Conservation (phyloP, 1,140 invertebrate species). For the Polypedilum pembai region DNA sequence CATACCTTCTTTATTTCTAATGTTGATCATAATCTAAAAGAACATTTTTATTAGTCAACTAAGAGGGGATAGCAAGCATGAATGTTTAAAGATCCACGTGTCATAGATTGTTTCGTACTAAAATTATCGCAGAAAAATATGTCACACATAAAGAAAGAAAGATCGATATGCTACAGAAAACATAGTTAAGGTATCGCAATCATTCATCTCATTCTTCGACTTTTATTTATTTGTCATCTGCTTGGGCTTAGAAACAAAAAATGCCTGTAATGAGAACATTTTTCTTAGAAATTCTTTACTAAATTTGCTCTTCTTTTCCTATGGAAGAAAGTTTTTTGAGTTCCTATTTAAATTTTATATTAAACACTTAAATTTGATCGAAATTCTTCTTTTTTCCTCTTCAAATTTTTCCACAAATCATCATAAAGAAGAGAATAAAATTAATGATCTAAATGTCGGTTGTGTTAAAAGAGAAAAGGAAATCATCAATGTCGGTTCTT, state of each 20-base stretch:
- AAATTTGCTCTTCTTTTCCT: too few relatives aligned
- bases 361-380: too few relatives aligned
- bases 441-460: not conserved
- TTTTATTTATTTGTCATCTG: conserved; percentile 19
- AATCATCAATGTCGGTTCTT: not conserved
- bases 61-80: conserved; percentile 9
- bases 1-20: not conserved
- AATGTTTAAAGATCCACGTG: conserved; percentile 4
- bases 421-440: too few relatives aligned
- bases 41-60: not conserved
- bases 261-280: not conserved
- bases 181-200: not conserved
- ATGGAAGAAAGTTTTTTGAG: too few relatives aligned
- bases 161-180: not conserved
- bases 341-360: too few relatives aligned
- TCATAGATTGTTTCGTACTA: not conserved
- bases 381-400: too few relatives aligned
- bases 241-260: not conserved
- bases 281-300: not conserved
- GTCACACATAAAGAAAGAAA: not conserved
- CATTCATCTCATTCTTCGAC: not conserved
- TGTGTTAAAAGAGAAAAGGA: conserved; percentile 6
- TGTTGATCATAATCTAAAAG: not conserved
- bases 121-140: conserved; percentile 2
- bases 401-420: too few relatives aligned